phyloP scores from a whole-genome alignment of 2,888 invertebrate species.

The Metellina segmentata region DNA sequence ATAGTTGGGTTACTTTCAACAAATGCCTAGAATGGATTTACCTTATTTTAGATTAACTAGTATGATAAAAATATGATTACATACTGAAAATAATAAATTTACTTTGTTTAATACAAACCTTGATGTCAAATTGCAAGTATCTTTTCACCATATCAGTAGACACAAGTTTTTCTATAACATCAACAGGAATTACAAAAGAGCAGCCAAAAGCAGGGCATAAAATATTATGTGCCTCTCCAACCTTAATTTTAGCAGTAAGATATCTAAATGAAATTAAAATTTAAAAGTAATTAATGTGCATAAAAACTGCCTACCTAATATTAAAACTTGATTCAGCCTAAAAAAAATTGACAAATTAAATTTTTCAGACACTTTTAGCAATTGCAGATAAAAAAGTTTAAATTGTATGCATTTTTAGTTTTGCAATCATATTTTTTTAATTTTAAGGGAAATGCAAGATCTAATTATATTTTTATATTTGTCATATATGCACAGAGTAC shows the following conservation, averaged over 20 bases:
- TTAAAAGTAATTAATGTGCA: background rate
- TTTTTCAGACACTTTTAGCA: background rate
- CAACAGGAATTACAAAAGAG: slow-evolving; percentile 85
- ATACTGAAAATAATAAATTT: background rate
- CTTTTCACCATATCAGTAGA: slow-evolving; percentile 85
- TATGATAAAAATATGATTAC: background rate
- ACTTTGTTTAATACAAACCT: slow-evolving; percentile 81
- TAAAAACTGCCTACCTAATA: background rate
- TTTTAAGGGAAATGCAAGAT: too few relatives aligned
- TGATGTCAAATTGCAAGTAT: slow-evolving; percentile 87
- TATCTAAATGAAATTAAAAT: slow-evolving; percentile 81
- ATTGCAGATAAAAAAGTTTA: background rate
- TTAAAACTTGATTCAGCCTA: too few relatives aligned
- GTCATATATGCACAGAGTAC: too few relatives aligned
- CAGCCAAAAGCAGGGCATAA: slow-evolving; percentile 86
- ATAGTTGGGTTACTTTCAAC: slow-evolving; percentile 87
- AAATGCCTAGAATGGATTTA: slow-evolving; percentile 83
- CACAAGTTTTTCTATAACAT: slow-evolving; percentile 86
- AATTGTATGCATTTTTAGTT: too few relatives aligned
- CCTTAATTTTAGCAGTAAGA: slow-evolving; percentile 85
- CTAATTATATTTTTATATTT: too few relatives aligned
- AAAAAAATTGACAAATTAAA: background rate
- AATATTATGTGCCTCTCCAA: slow-evolving; percentile 86
- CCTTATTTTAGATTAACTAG: background rate
- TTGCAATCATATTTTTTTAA: background rate